Evolutionary conservation across 92 coral and sea anemone genomes (phyloP), one percentile per base, ranked within the genome.

Genomic region (Epizoanthus rinbou): DNA sequence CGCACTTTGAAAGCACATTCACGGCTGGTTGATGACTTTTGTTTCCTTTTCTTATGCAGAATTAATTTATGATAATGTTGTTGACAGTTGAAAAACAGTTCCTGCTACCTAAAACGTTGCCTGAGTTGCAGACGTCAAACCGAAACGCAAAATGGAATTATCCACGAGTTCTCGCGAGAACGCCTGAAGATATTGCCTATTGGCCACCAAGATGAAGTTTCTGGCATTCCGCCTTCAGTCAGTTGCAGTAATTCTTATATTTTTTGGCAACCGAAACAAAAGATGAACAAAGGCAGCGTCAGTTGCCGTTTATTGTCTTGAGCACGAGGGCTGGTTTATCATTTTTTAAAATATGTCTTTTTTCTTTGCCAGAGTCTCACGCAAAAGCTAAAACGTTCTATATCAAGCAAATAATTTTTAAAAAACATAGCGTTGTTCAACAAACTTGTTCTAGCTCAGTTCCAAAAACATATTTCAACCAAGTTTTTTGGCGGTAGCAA

Each of bases 31-130:
- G 71, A 78, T 21, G 33, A 17, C 69, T 37, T 78, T 78, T 78
- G 82, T 78, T 60, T 10, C 54, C 54, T 50, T 43, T 75, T 15
- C 72, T 60, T 60, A 62, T 78, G 45, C 71, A 78, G 58, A 78
- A 78, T 78, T 63, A 78, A 78, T 60, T 62, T 62, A 57, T 53
- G 82, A 63, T 60, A 78, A 78, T 78, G 45, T 69, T 78, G 82
- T 21, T 65, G 50, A 63, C 82, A 78, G 70, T 11, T 10, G n/a
- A 25, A 37, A 13, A 39, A 37, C 43, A 67, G 43, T 67, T 33
- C 47, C 14, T 67, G 3, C 15, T 0, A 67, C 35, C 82, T 60
- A 37, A 37, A 37, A 3, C 5, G 43, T 37, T 37, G 43, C 43
- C 43, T 37, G 6, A 37, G 43, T 6, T 37, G 43, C 43, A 37